A percentile compares a stretch with the other conserved stretches of the same genome.
These are phyloP conservation scores for Microcebus ravelobensis DNA, from an alignment of 2,113 vertebrate genomes.

Conservation along the genomic window DNA sequence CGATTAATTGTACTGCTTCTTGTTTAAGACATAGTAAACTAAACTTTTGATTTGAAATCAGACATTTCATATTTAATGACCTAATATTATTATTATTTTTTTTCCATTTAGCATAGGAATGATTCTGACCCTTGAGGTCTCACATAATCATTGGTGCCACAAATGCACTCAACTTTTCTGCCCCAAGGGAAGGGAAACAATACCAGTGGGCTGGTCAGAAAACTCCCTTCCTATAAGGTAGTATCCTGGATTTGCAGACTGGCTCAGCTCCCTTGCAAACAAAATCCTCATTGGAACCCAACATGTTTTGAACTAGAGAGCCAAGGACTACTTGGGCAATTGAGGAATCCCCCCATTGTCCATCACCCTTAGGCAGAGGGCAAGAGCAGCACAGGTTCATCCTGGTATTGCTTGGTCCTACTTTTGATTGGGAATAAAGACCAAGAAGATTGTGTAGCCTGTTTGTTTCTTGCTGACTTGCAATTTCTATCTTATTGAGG, in stretches of 20 bases:
- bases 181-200: neutral
- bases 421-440: neutral
- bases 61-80: too few relatives aligned
- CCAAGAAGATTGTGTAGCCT: neutral
- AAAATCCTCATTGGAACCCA: neutral
- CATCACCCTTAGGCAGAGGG: neutral
- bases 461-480: conserved; percentile 44
- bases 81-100: too few relatives aligned
- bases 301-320: neutral
- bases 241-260: neutral
- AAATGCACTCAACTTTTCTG: neutral
- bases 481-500: conserved; percentile 8
- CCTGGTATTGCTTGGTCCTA: neutral
- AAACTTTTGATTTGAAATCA: too few relatives aligned
- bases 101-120: neutral
- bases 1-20: too few relatives aligned
- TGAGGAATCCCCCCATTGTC: neutral
- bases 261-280: neutral
- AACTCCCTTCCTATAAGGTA: neutral
- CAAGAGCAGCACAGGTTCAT: neutral
- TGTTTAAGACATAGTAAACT: too few relatives aligned
- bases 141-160: neutral
- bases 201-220: too few relatives aligned
- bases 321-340: too few relatives aligned
- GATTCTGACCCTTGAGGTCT: neutral